Conservation (phyloP, 2,797 vertebrate genomes). For the Cossypha caffra region DNA sequence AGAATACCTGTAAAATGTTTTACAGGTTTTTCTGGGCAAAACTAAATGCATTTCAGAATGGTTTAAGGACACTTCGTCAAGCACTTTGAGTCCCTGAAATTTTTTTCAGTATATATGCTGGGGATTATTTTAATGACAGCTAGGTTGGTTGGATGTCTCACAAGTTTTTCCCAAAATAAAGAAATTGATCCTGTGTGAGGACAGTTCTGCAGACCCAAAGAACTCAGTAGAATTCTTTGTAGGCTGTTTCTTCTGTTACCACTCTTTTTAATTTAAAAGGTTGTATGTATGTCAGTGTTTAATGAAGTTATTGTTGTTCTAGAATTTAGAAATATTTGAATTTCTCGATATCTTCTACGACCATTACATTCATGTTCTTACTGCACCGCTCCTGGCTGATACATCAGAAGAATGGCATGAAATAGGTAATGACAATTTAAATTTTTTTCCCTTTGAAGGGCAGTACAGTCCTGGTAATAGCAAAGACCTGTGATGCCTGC, state of each 20-base stretch:
- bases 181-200: neutral
- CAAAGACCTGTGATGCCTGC: neutral
- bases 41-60: neutral
- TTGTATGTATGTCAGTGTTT: neutral
- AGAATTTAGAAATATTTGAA: conserved; percentile 95
- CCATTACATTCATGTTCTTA: conserved; percentile 95
- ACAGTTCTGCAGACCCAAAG: neutral
- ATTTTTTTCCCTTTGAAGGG: neutral
- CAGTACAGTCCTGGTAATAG: neutral
- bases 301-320: conserved; percentile 28
- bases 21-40: neutral
- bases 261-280: neutral
- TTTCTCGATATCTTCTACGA: conserved; percentile 98
- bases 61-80: neutral
- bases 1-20: neutral
- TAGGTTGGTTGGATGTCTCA: neutral
- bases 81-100: neutral
- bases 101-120: neutral
- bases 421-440: conserved; percentile 80
- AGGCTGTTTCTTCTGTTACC: neutral
- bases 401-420: conserved; percentile 87
- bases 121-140: neutral
- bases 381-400: conserved; percentile 92
- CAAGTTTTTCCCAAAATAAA: neutral
- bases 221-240: neutral